Percentiles rank a stretch among this genome's conserved stretches.
These are phyloP conservation scores for Lasiommata megera DNA, from an alignment of 2,888 invertebrate genomes.

Conservation along the genomic window DNA sequence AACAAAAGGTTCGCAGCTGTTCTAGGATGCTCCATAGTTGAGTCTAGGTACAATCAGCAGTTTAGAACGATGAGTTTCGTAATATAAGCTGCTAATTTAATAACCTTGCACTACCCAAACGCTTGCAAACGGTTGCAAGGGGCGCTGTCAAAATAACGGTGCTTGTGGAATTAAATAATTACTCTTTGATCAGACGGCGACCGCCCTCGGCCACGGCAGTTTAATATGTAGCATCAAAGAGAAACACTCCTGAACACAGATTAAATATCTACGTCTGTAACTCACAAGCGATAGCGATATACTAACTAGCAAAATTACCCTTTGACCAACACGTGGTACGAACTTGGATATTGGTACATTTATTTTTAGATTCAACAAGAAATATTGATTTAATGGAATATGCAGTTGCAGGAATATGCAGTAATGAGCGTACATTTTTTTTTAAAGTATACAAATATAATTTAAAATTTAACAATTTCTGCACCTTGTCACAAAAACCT, in stretches of 20 bases:
- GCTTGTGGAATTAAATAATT: conserved; percentile 48
- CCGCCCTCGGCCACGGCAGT: conserved; percentile 55
- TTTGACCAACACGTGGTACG: too few species aligned
- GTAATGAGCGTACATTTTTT: too few species aligned
- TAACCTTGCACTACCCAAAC: conserved; percentile 7
- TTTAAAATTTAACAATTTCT: too few species aligned
- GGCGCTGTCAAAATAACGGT: conserved; percentile 15
- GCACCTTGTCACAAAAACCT: too few species aligned
- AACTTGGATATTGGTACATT: background rate
- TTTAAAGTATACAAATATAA: too few species aligned
- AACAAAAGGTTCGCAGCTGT: too few species aligned
- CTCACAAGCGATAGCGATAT: conserved; percentile 5
- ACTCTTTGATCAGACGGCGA: conserved; percentile 55
- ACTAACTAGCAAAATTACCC: background rate
- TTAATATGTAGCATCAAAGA: conserved; percentile 68
- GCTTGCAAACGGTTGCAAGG: conserved; percentile 13
- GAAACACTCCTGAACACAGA: conserved; percentile 57
- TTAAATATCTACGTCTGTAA: conserved; percentile 46
- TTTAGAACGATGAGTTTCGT: background rate
- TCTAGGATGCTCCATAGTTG: too few species aligned
- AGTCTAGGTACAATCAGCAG: too few species aligned
- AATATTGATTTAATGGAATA: too few species aligned
- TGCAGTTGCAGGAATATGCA: too few species aligned
- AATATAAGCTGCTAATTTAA: conserved; percentile 4
- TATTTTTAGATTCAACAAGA: background rate